Percentiles rank a stretch among this genome's conserved stretches.
phyloP scores from a whole-genome alignment of 2,888 invertebrate genomes.

The Synergus gifuensis region DNA sequence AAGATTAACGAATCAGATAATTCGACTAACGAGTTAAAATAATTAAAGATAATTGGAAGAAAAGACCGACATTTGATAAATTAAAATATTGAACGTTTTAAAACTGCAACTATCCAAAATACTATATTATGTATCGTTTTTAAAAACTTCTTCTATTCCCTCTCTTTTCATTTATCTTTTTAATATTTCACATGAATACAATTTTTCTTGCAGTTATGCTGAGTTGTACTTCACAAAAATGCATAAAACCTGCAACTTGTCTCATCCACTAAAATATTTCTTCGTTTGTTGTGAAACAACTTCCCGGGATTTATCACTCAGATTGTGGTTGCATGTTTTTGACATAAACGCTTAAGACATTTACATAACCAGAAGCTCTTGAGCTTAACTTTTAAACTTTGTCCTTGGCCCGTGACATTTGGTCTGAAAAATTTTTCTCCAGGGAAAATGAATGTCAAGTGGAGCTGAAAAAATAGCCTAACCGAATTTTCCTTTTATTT shows the following conservation, averaged over 20 bases:
- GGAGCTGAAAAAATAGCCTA: neutral
- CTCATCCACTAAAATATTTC: neutral
- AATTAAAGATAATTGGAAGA: neutral
- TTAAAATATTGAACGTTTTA: no score
- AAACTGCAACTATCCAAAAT: no score
- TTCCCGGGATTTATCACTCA: slow-evolving; percentile 4
- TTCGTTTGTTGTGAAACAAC: neutral
- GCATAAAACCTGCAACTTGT: neutral
- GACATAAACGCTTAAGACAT: slow-evolving; percentile 18
- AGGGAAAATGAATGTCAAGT: neutral
- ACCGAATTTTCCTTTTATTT: neutral
- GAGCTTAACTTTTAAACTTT: slow-evolving; percentile 25
- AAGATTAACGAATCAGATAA: neutral
- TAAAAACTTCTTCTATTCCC: neutral
- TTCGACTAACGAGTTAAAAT: neutral
- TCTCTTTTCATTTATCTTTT: neutral
- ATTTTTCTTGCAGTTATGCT: neutral
- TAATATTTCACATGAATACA: neutral
- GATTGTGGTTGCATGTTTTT: neutral
- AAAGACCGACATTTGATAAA: neutral
- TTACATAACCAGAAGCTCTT: slow-evolving; percentile 24
- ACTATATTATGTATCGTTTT: neutral
- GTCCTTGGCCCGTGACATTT: neutral
- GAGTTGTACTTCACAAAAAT: neutral
- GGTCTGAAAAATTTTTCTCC: neutral